Percentiles rank a stretch among this genome's conserved stretches.
These are phyloP conservation scores for Drosophila pegasa DNA, from an alignment of 2,888 invertebrate genomes.

Conservation along the genomic window DNA sequence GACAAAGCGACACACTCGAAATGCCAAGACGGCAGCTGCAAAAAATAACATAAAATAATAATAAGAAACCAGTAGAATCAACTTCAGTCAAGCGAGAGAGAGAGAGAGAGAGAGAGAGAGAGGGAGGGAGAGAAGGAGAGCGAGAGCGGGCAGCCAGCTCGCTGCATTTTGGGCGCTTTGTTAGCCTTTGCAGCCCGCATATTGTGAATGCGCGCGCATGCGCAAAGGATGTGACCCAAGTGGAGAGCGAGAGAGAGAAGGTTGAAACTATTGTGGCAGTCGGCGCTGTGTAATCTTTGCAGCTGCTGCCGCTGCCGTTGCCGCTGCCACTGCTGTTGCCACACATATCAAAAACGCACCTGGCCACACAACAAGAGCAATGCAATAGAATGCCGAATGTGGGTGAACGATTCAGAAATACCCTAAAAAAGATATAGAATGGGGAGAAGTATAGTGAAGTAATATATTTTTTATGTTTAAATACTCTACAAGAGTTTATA, in stretches of 20 bases:
- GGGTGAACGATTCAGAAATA: background rate
- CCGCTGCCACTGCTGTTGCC: constrained; percentile 41
- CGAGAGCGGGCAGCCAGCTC: constrained; percentile 2
- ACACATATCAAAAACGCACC: constrained; percentile 45
- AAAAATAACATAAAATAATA: constrained; percentile 33
- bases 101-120: background rate
- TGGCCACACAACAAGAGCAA: constrained; percentile 35
- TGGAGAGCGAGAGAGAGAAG: constrained; percentile 14
- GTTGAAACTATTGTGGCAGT: constrained; percentile 31
- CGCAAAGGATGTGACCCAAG: constrained; percentile 69
- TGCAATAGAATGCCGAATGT: background rate
- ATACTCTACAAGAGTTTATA: background rate
- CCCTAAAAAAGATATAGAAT: background rate
- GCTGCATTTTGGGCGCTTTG: constrained; percentile 62
- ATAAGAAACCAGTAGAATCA: constrained; percentile 21
- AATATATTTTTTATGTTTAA: background rate
- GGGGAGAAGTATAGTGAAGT: background rate
- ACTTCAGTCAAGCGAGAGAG: constrained; percentile 28
- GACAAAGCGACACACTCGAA: constrained; percentile 73
- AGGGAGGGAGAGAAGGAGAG: constrained; percentile 1
- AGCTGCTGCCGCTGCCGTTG: constrained; percentile 53
- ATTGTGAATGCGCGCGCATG: constrained; percentile 78
- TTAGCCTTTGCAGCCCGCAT: constrained; percentile 38
- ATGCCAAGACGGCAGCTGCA: constrained; percentile 77
- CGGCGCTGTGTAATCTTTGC: constrained; percentile 41